A percentile compares a stretch with the other conserved stretches of the same genome.
Conservation (phyloP, 2,797 vertebrate species). For the Mastacembelus armatus region DNA sequence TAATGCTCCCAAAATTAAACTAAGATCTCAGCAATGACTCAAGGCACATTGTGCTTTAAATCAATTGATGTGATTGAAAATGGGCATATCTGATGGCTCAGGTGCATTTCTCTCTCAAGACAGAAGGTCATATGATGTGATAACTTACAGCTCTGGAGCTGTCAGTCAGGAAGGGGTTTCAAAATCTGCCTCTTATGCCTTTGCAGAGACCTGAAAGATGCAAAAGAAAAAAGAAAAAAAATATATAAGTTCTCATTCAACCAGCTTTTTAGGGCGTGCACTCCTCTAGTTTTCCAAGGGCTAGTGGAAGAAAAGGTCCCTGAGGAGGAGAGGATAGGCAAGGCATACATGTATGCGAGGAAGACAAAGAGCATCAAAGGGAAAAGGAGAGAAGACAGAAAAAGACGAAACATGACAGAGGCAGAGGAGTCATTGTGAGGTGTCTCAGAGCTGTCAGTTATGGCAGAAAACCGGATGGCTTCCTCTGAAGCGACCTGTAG, state of each 20-base stretch:
- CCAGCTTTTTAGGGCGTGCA: constrained; percentile 34
- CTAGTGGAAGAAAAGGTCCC: constrained; percentile 50
- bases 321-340: constrained; percentile 60
- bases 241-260: constrained; percentile 20
- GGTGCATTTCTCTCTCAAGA: constrained; percentile 13
- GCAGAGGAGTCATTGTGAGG: constrained; percentile 63
- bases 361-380: constrained; percentile 69
- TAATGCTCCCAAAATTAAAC: neutral
- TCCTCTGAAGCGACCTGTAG: constrained; percentile 47
- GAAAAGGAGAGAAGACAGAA: constrained; percentile 42
- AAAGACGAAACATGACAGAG: constrained; percentile 70
- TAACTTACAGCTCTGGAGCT: constrained; percentile 31
- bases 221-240: constrained; percentile 32
- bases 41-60: constrained; percentile 2
- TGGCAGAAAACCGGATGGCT: constrained; percentile 5
- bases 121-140: constrained; percentile 34
- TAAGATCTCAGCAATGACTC: neutral
- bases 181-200: constrained; percentile 28
- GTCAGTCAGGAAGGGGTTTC: constrained; percentile 52
- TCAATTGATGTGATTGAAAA: constrained; percentile 17
- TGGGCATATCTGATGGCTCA: constrained; percentile 22
- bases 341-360: constrained; percentile 59
- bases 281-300: constrained; percentile 46
- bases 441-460: constrained; percentile 75
- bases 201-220: constrained; percentile 50